phyloP scores from a whole-genome alignment of 2,888 invertebrate genomes.

The Lordiphosa andalusiaca region DNA sequence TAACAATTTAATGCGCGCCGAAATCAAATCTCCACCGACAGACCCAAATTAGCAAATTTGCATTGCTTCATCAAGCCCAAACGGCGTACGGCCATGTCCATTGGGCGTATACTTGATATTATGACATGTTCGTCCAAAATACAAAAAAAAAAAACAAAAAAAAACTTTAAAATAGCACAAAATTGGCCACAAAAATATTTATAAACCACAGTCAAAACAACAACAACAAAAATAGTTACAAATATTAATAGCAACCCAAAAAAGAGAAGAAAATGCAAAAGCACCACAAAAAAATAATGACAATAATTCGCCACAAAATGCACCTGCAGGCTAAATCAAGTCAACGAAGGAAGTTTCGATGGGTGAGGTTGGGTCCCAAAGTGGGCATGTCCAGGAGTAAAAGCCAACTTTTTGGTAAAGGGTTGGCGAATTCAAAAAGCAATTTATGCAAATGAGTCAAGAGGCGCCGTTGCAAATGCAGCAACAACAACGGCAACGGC shows the following conservation, averaged over 20 bases:
- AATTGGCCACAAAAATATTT: conserved; percentile 32
- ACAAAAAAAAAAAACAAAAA: not conserved
- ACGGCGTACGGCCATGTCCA: conserved; percentile 13
- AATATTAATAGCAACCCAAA: conserved; percentile 38
- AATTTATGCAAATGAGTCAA: conserved; percentile 71
- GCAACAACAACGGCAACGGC: conserved; percentile 14
- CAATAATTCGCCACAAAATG: conserved; percentile 72
- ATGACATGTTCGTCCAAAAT: conserved; percentile 32
- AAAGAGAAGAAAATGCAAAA: conserved; percentile 27
- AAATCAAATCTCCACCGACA: conserved; percentile 2
- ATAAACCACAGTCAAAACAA: conserved; percentile 21
- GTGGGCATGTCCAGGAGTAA: conserved; percentile 50
- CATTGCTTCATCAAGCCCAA: conserved; percentile 29
- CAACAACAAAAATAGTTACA: conserved; percentile 32
- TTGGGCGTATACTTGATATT: conserved; percentile 50
- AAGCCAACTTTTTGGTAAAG: conserved; percentile 37
- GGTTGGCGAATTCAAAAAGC: conserved; percentile 65
- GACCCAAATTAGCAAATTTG: conserved; percentile 28
- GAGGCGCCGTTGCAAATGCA: conserved; percentile 70
- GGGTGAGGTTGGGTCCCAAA: conserved; percentile 34
- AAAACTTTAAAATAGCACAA: conserved; percentile 47
- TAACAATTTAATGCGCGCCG: conserved; percentile 22
- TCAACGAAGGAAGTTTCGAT: conserved; percentile 18
- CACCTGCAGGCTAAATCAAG: conserved; percentile 66
- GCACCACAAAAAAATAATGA: conserved; percentile 61